These are phyloP conservation scores for Herpailurus yagouaroundi DNA, from an alignment of 2,113 vertebrate genomes.

Conservation along the genomic window DNA sequence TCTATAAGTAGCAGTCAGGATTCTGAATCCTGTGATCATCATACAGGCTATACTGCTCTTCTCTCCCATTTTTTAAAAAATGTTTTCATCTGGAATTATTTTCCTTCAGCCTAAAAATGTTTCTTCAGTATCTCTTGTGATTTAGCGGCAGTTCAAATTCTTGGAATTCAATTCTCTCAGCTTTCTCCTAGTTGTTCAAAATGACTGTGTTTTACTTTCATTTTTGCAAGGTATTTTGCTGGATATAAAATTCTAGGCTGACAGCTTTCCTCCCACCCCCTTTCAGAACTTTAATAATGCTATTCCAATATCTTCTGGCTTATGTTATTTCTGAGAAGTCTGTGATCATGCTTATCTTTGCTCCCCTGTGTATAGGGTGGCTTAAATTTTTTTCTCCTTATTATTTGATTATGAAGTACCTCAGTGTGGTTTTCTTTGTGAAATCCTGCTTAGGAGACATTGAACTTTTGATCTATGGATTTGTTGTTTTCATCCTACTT, in stretches of 20 bases:
- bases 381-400: neutral
- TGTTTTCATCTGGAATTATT: neutral
- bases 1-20: neutral
- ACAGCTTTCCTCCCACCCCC: neutral
- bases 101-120: neutral
- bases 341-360: neutral
- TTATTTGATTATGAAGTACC: neutral
- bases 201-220: neutral
- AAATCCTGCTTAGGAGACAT: neutral
- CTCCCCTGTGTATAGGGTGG: neutral
- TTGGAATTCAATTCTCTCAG: neutral
- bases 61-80: neutral
- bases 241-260: neutral
- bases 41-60: neutral
- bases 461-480: neutral
- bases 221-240: neutral
- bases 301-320: neutral
- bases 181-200: neutral
- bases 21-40: neutral
- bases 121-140: neutral
- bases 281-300: neutral
- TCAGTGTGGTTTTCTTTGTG: neutral
- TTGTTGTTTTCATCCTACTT: conserved; percentile 15
- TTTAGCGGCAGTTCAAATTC: neutral
- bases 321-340: neutral